Evolutionary conservation across 2,888 invertebrate genomes (phyloP).

Genomic region (Lapara coniferarum): DNA sequence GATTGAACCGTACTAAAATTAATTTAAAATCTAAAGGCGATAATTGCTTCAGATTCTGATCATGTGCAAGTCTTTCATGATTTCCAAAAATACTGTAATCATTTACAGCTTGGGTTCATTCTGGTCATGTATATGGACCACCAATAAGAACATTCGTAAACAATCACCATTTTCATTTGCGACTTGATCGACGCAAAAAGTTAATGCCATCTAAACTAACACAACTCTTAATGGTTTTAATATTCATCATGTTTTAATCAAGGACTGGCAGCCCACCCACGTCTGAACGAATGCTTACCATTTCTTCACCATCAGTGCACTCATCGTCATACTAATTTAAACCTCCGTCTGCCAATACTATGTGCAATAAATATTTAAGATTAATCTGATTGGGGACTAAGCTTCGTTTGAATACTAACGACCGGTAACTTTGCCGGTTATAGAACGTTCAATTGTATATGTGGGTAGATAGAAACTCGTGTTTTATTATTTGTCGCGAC

Average conservation of each 20-base stretch:
- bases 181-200: constrained; percentile 29
- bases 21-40: no score
- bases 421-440: constrained; percentile 23
- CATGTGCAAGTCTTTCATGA: not conserved
- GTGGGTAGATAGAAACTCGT: constrained; percentile 9
- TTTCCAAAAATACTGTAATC: not conserved
- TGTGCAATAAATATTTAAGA: constrained; percentile 83
- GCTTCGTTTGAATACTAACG: constrained; percentile 78
- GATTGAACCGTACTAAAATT: not conserved
- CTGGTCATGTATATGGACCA: not conserved
- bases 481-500: constrained; percentile 22
- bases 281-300: constrained; percentile 65
- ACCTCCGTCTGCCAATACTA: constrained; percentile 71
- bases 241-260: constrained; percentile 80
- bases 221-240: constrained; percentile 52
- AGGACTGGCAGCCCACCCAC: constrained; percentile 75
- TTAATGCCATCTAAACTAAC: constrained; percentile 31
- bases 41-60: not conserved
- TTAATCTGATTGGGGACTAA: constrained; percentile 76
- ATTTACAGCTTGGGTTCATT: not conserved
- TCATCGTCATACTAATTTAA: constrained; percentile 81
- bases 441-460: constrained; percentile 23
- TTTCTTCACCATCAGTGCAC: constrained; percentile 76
- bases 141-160: constrained; percentile 26
- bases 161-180: constrained; percentile 5